A percentile compares a stretch with the other conserved stretches of the same genome.
These are phyloP conservation scores for Eospalax fontanierii DNA, from an alignment of 2,797 vertebrate genomes.

Conservation along the genomic window DNA sequence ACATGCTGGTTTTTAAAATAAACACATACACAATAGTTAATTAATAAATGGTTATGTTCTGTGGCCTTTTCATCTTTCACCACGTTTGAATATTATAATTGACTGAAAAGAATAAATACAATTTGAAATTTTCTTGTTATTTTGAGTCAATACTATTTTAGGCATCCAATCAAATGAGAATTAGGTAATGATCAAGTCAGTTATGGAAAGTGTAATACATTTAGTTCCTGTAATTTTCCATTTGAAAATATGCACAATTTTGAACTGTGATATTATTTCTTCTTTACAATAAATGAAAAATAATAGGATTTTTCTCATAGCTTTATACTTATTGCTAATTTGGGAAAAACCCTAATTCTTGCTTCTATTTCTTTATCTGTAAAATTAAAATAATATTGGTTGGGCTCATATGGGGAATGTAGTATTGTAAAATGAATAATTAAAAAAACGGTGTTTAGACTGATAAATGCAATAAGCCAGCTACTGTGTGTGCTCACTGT, in stretches of 20 bases:
- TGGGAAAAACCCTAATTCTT: neutral
- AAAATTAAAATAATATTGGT: neutral
- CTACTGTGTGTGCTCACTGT: neutral
- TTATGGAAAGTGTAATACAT: neutral
- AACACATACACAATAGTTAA: neutral
- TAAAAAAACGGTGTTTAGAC: neutral
- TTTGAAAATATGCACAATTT: neutral
- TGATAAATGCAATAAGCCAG: neutral
- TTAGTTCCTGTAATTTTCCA: neutral
- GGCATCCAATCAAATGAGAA: conserved; percentile 16
- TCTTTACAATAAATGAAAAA: conserved; percentile 2
- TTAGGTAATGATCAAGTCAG: neutral
- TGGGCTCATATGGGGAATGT: neutral
- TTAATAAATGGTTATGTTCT: neutral
- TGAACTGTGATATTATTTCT: neutral
- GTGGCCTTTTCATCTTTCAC: neutral
- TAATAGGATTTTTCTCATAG: neutral
- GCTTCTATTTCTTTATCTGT: neutral
- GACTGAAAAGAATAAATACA: neutral
- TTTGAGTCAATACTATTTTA: conserved; percentile 21
- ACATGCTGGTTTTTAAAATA: neutral
- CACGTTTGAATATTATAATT: neutral
- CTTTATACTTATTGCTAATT: neutral
- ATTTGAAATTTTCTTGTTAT: neutral
- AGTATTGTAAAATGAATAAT: conserved; percentile 4